phyloP scores from a whole-genome alignment of 2,888 invertebrate species.

The Argyresthia albistria region DNA sequence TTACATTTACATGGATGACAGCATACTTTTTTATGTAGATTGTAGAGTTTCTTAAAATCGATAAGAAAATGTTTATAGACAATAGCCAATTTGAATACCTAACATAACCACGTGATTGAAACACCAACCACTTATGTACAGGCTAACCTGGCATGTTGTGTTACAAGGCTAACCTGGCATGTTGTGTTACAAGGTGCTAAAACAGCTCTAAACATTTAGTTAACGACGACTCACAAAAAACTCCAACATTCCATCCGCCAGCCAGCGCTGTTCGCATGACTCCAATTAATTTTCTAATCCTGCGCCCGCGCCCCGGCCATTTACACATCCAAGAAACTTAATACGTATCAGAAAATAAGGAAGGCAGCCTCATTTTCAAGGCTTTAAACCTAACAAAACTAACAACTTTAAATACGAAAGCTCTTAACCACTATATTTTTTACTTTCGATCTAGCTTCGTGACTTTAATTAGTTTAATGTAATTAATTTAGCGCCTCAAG shows the following conservation, averaged over 20 bases:
- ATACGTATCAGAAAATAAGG: conserved; percentile 28
- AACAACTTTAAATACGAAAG: too few relatives aligned
- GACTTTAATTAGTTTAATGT: background rate
- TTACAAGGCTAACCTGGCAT: background rate
- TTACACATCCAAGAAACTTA: conserved; percentile 9
- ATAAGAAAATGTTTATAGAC: too few relatives aligned
- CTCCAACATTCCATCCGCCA: conserved; percentile 15
- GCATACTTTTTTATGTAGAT: too few relatives aligned
- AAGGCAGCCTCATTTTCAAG: conserved; percentile 8
- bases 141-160: background rate
- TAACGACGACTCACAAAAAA: conserved; percentile 9
- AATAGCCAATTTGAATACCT: too few relatives aligned
- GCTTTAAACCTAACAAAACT: too few relatives aligned
- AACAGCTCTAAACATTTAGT: conserved; percentile 1
- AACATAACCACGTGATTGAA: too few relatives aligned
- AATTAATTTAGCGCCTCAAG: conserved; percentile 25
- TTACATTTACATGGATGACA: too few relatives aligned
- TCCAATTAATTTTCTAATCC: conserved; percentile 39
- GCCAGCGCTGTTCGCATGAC: conserved; percentile 8
- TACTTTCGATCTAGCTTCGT: too few relatives aligned
- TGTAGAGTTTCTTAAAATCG: too few relatives aligned
- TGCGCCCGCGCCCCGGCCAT: too few relatives aligned
- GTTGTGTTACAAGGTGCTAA: conserved; percentile 1
- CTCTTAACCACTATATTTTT: too few relatives aligned
- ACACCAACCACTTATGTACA: too few relatives aligned